Percentiles rank a stretch among this genome's conserved stretches.
phyloP scores from a whole-genome alignment of 2,888 invertebrate species.

The Pocota personata region DNA sequence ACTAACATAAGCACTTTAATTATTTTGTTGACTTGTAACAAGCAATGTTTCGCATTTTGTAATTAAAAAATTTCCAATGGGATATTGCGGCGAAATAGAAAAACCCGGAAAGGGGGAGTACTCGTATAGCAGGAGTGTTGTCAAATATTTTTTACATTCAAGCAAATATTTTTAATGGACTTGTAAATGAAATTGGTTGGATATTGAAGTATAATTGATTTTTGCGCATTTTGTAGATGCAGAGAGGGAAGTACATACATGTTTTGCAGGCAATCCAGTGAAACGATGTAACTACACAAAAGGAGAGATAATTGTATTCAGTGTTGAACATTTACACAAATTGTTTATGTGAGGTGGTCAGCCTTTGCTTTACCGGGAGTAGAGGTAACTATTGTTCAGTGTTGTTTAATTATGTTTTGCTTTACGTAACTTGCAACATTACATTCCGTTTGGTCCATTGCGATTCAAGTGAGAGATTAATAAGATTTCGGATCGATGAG shows the following conservation, averaged over 20 bases:
- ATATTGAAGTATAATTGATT: constrained; percentile 11
- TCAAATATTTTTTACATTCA: background rate
- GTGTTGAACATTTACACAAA: too few species aligned
- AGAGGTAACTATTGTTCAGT: too few species aligned
- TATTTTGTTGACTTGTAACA: constrained; percentile 47
- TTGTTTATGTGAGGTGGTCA: too few species aligned
- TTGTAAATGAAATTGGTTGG: constrained; percentile 6
- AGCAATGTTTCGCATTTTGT: constrained; percentile 33
- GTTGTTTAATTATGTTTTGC: too few species aligned
- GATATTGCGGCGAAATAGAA: background rate
- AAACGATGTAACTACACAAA: too few species aligned
- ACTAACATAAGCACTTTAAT: constrained; percentile 37
- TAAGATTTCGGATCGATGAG: too few species aligned
- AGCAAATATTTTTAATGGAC: constrained; percentile 30
- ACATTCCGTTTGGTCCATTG: too few species aligned
- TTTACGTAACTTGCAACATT: too few species aligned
- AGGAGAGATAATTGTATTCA: too few species aligned
- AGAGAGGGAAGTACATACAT: background rate
- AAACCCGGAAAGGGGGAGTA: background rate
- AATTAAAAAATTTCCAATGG: constrained; percentile 25
- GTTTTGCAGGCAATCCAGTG: too few species aligned
- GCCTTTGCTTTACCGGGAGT: too few species aligned
- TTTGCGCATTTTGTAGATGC: background rate
- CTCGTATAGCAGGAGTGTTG: background rate
- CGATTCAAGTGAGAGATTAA: too few species aligned